Evolutionary conservation across 2,797 vertebrate species (phyloP).

Genomic region (Microctenopoma lineatum): DNA sequence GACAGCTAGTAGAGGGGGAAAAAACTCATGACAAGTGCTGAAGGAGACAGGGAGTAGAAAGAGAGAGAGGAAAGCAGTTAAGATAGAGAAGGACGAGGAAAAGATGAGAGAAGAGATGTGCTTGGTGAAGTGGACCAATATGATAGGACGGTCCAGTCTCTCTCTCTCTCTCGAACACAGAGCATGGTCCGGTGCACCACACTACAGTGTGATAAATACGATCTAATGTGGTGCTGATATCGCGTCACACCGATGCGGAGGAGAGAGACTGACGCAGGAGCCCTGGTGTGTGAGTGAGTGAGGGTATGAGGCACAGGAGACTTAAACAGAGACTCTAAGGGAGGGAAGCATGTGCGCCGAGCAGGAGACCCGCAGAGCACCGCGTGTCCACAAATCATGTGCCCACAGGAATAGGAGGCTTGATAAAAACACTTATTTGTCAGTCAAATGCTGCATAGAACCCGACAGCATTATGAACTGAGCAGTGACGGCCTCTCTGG

Average conservation of each 20-base stretch:
- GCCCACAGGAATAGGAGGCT: neutral
- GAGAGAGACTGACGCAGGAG: slow-evolving; percentile 28
- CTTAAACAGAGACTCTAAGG: slow-evolving; percentile 22
- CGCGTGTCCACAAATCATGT: too few relatives aligned
- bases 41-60: slow-evolving; percentile 11
- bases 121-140: slow-evolving; percentile 58
- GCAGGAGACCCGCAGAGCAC: too few relatives aligned
- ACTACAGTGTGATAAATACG: slow-evolving; percentile 51
- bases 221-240: slow-evolving; percentile 57
- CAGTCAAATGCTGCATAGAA: slow-evolving; percentile 23
- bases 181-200: slow-evolving; percentile 23
- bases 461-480: slow-evolving; percentile 33
- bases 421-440: slow-evolving; percentile 8
- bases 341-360: neutral
- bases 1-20: slow-evolving; percentile 21
- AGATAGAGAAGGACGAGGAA: neutral
- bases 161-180: slow-evolving; percentile 9
- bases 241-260: slow-evolving; percentile 12
- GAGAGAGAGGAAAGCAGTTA: neutral
- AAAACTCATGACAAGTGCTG: slow-evolving; percentile 46
- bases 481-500: slow-evolving; percentile 13
- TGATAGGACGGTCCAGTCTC: slow-evolving; percentile 48
- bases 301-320: slow-evolving; percentile 1
- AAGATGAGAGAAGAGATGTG: slow-evolving; percentile 44
- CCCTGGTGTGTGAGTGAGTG: slow-evolving; percentile 4